Conservation (phyloP, 2,888 invertebrate species). For the Masnerella sp. region DNA sequence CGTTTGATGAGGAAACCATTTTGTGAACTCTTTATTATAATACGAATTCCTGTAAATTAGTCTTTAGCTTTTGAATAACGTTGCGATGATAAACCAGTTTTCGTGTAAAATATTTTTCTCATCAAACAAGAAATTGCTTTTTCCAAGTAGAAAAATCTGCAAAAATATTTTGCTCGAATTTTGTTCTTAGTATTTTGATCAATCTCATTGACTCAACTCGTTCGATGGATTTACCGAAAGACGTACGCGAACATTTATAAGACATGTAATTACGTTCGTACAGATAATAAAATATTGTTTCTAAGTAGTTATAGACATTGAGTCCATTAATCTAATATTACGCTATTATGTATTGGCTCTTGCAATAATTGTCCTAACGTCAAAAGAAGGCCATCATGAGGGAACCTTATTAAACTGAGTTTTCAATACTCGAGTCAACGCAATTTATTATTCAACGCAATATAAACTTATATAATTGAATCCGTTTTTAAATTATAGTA, state of each 20-base stretch:
- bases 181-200: constrained; percentile 7
- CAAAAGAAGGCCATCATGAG: too few species aligned
- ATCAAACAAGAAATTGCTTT: constrained; percentile 4
- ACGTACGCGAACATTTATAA: constrained; percentile 42
- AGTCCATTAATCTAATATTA: constrained; percentile 41
- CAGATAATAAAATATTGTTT: constrained; percentile 46
- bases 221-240: constrained; percentile 8
- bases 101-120: constrained; percentile 8
- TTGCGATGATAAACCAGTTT: too few species aligned
- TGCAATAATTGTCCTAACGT: constrained; percentile 42
- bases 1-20: background rate
- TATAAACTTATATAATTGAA: too few species aligned
- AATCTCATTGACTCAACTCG: constrained; percentile 4
- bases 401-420: too few species aligned
- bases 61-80: too few species aligned
- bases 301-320: constrained; percentile 51
- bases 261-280: constrained; percentile 54
- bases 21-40: background rate
- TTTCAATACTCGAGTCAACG: too few species aligned
- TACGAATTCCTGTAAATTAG: too few species aligned
- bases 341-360: constrained; percentile 41
- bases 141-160: constrained; percentile 40
- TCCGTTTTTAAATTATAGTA: too few species aligned
- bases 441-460: too few species aligned
- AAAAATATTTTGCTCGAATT: constrained; percentile 36